Conservation (phyloP, 2,888 invertebrate genomes). For the Lasioglossum zephyrum region DNA sequence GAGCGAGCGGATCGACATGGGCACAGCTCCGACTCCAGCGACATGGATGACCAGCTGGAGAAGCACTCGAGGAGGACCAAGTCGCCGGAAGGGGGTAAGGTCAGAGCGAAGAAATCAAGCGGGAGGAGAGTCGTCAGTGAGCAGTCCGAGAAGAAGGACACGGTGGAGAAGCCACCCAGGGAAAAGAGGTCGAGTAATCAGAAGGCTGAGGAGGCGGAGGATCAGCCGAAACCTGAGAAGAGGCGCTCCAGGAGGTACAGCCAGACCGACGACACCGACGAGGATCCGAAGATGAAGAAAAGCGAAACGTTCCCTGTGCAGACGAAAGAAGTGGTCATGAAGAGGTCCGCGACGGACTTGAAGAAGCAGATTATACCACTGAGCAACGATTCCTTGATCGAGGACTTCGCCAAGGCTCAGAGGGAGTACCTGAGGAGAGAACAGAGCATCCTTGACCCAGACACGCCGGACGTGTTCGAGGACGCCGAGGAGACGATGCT, state of each 20-base stretch:
- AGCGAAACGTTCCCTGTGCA: constrained; percentile 76
- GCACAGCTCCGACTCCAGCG: constrained; percentile 76
- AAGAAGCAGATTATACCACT: constrained; percentile 82
- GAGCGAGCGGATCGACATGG: constrained; percentile 66
- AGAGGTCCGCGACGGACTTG: constrained; percentile 63
- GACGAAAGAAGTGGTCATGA: constrained; percentile 18
- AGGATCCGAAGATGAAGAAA: constrained; percentile 84
- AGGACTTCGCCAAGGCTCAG: constrained; percentile 77
- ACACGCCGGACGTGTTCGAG: constrained; percentile 53
- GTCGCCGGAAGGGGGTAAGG: constrained; percentile 69
- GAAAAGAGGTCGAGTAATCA: constrained; percentile 52
- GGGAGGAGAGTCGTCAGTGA: constrained; percentile 41
- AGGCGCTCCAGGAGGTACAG: constrained; percentile 35
- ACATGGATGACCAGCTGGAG: constrained; percentile 66
- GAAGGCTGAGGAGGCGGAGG: constrained; percentile 50
- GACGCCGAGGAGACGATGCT: constrained; percentile 38
- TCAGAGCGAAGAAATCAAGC: constrained; percentile 52
- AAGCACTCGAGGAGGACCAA: constrained; percentile 60
- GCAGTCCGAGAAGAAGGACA: constrained; percentile 50
- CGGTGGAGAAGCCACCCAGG: constrained; percentile 36
- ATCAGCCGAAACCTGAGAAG: constrained; percentile 37
- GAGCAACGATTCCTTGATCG: constrained; percentile 75
- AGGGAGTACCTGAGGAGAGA: constrained; percentile 69
- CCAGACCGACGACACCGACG: constrained; percentile 56
- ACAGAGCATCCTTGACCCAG: constrained; percentile 73